phyloP scores from a whole-genome alignment of 2,113 vertebrate species.

The Rhineura floridana region DNA sequence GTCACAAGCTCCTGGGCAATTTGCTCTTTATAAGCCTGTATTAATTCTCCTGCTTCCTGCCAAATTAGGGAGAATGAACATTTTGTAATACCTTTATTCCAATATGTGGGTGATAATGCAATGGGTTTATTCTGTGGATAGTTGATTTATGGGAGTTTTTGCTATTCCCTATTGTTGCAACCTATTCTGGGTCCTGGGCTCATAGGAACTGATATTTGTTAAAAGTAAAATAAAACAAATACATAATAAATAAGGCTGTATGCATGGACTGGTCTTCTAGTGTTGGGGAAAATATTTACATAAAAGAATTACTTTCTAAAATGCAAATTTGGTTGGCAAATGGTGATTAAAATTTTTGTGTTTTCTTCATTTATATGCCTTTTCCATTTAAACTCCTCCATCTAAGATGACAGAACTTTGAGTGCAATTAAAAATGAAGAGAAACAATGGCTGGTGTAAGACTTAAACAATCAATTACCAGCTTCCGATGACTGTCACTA shows the following conservation, averaged over 20 bases:
- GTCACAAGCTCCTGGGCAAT: too few relatives aligned
- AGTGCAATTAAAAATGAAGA: too few relatives aligned
- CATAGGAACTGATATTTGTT: not conserved
- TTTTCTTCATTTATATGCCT: too few relatives aligned
- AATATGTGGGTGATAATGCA: not conserved
- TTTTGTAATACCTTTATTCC: not conserved
- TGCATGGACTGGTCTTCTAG: not conserved
- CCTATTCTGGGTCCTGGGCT: not conserved
- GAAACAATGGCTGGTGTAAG: not conserved
- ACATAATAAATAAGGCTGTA: not conserved
- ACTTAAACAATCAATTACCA: slow-evolving; percentile 67
- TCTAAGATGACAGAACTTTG: not conserved
- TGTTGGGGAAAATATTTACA: not conserved
- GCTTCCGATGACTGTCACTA: slow-evolving; percentile 74
- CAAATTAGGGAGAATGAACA: not conserved
- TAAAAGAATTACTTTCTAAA: not conserved
- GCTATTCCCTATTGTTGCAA: not conserved
- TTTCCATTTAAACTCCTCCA: not conserved
- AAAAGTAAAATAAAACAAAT: not conserved
- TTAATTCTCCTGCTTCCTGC: not conserved
- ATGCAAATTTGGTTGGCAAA: not conserved
- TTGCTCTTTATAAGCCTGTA: not conserved
- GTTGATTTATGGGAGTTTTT: not conserved
- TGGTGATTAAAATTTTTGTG: not conserved
- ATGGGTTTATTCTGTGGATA: not conserved